Evolutionary conservation across 2,797 vertebrate genomes (phyloP), one percentile per base, ranked within the genome.

Genomic region (Arremon aurantiirostris): DNA sequence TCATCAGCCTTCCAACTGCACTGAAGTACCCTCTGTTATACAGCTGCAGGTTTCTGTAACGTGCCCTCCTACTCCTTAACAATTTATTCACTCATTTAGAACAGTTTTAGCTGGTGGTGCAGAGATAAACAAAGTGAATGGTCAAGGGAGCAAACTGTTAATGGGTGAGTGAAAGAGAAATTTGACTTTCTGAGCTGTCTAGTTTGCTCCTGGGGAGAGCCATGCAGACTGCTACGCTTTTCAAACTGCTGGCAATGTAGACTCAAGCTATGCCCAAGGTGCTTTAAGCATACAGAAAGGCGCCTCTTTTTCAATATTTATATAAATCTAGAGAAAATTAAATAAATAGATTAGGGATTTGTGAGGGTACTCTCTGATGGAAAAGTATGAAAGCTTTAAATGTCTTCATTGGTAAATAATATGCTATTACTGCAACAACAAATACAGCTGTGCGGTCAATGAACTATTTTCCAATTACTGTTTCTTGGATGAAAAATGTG

Each of bases 291-390:
- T 70, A 96, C 94, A 95, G 94, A 95, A 91, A 95, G 93, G 93
- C 53, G 89, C 91, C 94, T 94, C 89, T 92, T 96, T 95, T 91
- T 93, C 96, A 97, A 93, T 95, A 96, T 96, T 96, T 97, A 94
- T 88, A 94, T 53, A 96, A 93, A 95, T 96, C 84, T 89, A 88
- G 94, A 93, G 96, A 95, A 96, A 97, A 97, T 95, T 94, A 97
- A 96, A 96, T 95, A 97, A 96, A 97, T 95, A 96, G 94, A 93
- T 97, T 93, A 96, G 94, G 94, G 93, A 94, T 94, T 93, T 95
- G 89, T 81, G 69, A 94, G 91, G 89, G 92, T 94, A 96, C 57
- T 92, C 86, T 93, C 94, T 88, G 89, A 93, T 92, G 92, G 94
- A 94, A 91, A 95, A 83, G 79, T 92, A 94, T 94, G 95, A 94